Evolutionary conservation across 1,140 invertebrate genomes (phyloP), one percentile per base, ranked within the genome.

Genomic region (Lepidostoma basale): DNA sequence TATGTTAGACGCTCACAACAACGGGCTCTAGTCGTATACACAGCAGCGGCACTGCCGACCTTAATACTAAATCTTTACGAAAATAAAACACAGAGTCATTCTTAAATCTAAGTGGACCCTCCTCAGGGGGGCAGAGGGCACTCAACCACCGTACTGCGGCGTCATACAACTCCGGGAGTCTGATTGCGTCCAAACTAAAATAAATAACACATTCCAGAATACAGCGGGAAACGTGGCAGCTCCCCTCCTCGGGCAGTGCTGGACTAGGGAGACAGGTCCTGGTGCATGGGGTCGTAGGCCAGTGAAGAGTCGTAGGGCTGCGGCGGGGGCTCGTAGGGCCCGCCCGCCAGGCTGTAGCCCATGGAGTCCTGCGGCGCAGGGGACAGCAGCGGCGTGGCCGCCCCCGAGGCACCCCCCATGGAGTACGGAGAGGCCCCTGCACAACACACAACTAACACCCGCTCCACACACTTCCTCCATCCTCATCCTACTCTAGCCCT

Each of bases 381-480:
- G 64, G 93, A 95, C 92, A 96, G 94, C 91, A 96, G 93, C 42
- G 93, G 93, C 74, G 92, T 95, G 58, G 93, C 90, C 56, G 93
- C 93, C 72, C 93, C 92, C 75, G 92, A 91, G 63, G 90, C 89
- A 65, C 90, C 89, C 72, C 90, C 92, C 90, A 95, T 91, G 74
- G 90, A 94, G 85, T 96, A 97, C 59, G 94, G 94, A 68, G 94
- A 96, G 69, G 93, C 93, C 78, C 91, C 92, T 86, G 88, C 83
- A n/a, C n/a, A 85, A 69, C 80, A 42, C 3, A n/a, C 25, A 58
- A 6, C n/a, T n/a, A 40, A 40, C n/a, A 40, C 39, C 14, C 39
- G 39, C 39, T 16, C 39, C n/a, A 18, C n/a, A 18, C 39, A 40
- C 39, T 16, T 40, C 39, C 14, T n/a, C 14, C 39, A 18, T 16